Base-by-base conservation (phyloP, 2,888 invertebrate genomes). In the Carcina quercana region DNA sequence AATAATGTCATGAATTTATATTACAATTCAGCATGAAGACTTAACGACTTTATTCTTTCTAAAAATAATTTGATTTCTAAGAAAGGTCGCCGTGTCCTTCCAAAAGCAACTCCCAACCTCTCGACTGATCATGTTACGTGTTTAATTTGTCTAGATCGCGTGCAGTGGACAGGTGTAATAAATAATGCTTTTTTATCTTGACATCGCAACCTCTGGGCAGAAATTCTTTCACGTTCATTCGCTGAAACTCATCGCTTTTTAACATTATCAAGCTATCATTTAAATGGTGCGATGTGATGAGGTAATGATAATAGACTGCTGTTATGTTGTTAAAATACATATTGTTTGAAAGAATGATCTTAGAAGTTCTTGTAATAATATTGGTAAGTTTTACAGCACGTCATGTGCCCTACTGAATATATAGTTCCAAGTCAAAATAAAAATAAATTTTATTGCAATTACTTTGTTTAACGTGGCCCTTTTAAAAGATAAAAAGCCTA, bases 61-160 rank as follows among this genome's bases (percentile, higher is more conserved):
- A 30, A 26, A 25, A 24, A 11, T 27, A 20, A 21, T 36, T 26
- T 34, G 19, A 35, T 11, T 35, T 59, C 58, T 59, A 45, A 51
- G 58, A 61, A 59, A 52, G 20, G 45, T 43, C 38, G 17, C 5
- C 33, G 43, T 48, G 48, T 50, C 47, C 47, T 52, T 65, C 64
- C 55, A 52, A 64, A 66, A 64, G 54, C 53, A 56, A 63, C 55
- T 53, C 55, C 43, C 50, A 45, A 50, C 56, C 53, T 48, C 56
- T 53, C 49, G 47, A 52, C 58, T 58, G 71, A 75, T 80, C 80
- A 76, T 60, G 76, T 82, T 79, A 76, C 80, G 50, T 55, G 53
- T 69, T 74, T 73, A 76, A 79, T 82, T 82, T 78, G 78, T 82
- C 75, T 72, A 76, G 74, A 75, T 75, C 67, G 75, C 78, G 67